phyloP scores from a whole-genome alignment of 2,797 vertebrate species.

The Oceanodroma leucorhoa region DNA sequence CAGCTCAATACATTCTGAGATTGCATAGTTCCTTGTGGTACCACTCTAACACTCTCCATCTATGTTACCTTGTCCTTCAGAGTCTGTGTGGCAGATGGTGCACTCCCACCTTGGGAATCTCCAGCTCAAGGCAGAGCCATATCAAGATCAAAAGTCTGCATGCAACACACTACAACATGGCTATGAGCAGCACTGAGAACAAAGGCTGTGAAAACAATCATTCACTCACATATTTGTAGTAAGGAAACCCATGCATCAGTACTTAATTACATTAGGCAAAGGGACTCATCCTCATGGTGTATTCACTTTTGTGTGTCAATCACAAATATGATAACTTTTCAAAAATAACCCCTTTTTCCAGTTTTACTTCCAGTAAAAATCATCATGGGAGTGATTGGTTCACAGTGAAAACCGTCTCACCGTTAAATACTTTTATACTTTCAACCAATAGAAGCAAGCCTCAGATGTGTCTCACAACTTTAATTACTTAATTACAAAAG shows the following conservation, averaged over 20 bases:
- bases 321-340: neutral
- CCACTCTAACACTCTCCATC: neutral
- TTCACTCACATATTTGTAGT: neutral
- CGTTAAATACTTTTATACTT: neutral
- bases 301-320: neutral
- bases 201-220: neutral
- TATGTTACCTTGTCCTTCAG: neutral
- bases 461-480: neutral
- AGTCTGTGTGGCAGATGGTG: neutral
- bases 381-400: neutral
- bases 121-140: neutral
- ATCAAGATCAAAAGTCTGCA: neutral
- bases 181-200: neutral
- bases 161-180: neutral
- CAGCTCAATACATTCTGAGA: neutral
- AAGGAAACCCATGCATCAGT: neutral
- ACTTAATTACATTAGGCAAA: neutral
- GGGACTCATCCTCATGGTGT: neutral
- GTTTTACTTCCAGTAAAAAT: neutral
- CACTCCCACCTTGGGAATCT: neutral
- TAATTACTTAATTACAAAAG: neutral
- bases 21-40: neutral
- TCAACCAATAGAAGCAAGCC: neutral
- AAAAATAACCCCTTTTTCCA: neutral
- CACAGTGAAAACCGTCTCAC: neutral